Evolutionary conservation across 2,113 vertebrate species (phyloP).

Genomic region (Leiothrix lutea): DNA sequence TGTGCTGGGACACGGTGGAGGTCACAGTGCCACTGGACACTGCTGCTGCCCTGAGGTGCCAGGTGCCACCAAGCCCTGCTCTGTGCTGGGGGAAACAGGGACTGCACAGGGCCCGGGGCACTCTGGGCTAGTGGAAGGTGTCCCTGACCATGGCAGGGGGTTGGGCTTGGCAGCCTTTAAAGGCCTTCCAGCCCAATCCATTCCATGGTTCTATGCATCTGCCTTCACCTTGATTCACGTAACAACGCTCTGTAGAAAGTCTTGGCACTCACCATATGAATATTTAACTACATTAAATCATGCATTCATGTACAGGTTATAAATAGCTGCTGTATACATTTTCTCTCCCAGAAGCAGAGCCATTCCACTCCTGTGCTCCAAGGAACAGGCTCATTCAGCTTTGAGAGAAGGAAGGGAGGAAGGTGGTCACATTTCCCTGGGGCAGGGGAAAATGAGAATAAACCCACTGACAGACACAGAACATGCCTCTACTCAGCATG

Average conservation of each 20-base stretch:
- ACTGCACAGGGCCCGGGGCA: neutral
- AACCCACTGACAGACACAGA: neutral
- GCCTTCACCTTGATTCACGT: neutral
- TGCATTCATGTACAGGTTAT: conserved; percentile 10
- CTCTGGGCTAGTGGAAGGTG: neutral
- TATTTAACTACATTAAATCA: neutral
- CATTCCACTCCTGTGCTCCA: neutral
- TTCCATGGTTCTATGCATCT: neutral
- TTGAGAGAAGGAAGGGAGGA: neutral
- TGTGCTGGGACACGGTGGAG: accelerated
- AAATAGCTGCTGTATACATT: neutral
- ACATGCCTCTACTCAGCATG: neutral
- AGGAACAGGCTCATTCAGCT: neutral
- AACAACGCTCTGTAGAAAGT: neutral
- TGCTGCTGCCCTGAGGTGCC: neutral
- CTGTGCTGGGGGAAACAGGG: neutral
- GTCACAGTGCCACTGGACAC: neutral
- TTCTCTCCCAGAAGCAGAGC: neutral
- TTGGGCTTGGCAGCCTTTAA: neutral
- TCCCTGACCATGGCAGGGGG: neutral
- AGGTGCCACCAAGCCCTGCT: neutral
- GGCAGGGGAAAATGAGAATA: neutral
- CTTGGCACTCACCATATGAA: conserved; percentile 17
- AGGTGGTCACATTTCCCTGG: neutral
- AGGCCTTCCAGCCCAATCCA: neutral